These are phyloP conservation scores for Volucella inanis DNA, from an alignment of 2,888 invertebrate genomes.

Conservation along the genomic window DNA sequence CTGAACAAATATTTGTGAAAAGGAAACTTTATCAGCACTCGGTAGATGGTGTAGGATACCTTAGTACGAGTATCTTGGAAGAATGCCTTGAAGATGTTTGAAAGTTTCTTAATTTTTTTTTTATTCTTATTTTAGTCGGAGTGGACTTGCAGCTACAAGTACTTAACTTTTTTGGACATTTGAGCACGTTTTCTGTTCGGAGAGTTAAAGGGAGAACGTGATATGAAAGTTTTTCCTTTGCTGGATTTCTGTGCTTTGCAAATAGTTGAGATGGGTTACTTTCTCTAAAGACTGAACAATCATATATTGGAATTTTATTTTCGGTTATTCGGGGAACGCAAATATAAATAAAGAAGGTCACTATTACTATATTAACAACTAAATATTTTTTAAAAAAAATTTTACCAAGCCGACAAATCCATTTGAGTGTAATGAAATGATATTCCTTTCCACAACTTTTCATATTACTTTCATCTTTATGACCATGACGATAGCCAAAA, in stretches of 20 bases:
- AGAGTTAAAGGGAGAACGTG: constrained; percentile 26
- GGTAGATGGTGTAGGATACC: no score
- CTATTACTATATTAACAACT: background rate
- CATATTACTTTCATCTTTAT: no score
- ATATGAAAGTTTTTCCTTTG: constrained; percentile 26
- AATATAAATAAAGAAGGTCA: background rate
- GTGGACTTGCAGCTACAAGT: constrained; percentile 41
- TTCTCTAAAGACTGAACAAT: background rate
- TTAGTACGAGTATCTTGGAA: constrained; percentile 14
- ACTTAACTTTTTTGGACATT: constrained; percentile 60
- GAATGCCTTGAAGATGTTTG: constrained; percentile 56
- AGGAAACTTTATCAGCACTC: constrained; percentile 26
- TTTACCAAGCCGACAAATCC: no score
- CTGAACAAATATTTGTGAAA: background rate
- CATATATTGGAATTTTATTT: constrained; percentile 20
- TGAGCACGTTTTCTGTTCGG: constrained; percentile 62
- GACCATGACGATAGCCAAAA: no score
- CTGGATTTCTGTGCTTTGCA: background rate
- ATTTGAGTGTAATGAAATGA: no score
- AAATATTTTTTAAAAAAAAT: no score
- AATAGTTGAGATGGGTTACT: background rate
- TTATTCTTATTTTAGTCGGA: background rate
- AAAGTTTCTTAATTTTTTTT: constrained; percentile 16
- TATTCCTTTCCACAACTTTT: no score
- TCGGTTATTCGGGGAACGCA: background rate